Base-by-base conservation (phyloP, 2,797 vertebrate species). In the Acrocephalus scirpaceus region DNA sequence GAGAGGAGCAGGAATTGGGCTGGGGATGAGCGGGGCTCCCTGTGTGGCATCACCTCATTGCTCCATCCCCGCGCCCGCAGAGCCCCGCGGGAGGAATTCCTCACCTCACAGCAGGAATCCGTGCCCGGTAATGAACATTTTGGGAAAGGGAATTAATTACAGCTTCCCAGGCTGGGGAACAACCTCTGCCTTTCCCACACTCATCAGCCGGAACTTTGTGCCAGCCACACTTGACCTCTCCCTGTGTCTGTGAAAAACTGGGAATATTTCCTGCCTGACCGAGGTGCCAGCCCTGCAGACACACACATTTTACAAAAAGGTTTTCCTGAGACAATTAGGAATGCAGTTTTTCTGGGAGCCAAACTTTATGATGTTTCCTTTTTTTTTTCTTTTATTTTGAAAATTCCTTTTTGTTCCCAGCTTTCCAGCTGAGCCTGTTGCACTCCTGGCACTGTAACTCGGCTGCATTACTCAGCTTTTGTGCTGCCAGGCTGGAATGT, bases 111-210 rank as follows among this genome's bases (percentile, higher is more conserved):
- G 38, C 38, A 12, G 38, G 38, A 38, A 38, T 38, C 81, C 25
- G 67, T 3, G 64, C 40, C 88, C 67, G 57, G 56, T 80, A 71
- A 93, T 83, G 75, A 71, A 18, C 81, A 77, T 93, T 96, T 95
- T 93, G 95, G 94, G 96, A 93, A 94, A 77, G 72, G 69, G 47
- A 90, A 83, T 86, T 67, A 90, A 83, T 86, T 67, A 34, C 93
- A 65, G 51, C 29, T 77, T 83, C 53, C 86, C 61, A 54, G 65
- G 81, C 87, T 79, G 64, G 88, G 86, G 77, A 81, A 96, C 93
- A 38, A 38, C 54, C 88, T 93, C 71, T 71, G 91, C 15, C 64
- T 94, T 91, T 88, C 93, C 93, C 85, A 94, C 81, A 64, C 64
- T 85, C 95, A 80, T 40, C 26, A 9, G 50, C 73, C 29, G 4